These are phyloP conservation scores for Actinernus sp. DNA, from an alignment of 92 coral and sea anemone species.

Conservation along the genomic window DNA sequence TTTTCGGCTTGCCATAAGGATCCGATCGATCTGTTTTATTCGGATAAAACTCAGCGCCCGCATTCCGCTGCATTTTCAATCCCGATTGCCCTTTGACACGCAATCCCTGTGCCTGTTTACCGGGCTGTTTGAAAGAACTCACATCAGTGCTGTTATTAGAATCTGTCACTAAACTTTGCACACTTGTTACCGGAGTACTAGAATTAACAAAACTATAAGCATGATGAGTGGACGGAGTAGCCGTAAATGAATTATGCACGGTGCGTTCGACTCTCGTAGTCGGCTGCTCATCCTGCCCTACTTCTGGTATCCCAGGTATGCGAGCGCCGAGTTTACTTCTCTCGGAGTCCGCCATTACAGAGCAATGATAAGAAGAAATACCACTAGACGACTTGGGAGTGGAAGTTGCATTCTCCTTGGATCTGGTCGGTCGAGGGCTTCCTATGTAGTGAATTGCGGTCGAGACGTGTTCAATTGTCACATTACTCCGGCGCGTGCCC, in stretches of 20 bases:
- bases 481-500: slow-evolving; percentile 18
- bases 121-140: slow-evolving; percentile 68
- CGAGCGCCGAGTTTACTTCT: slow-evolving; percentile 66
- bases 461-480: slow-evolving; percentile 45
- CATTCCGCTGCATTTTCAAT: slow-evolving; percentile 93
- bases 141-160: slow-evolving; percentile 58
- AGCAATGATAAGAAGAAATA: slow-evolving; percentile 26
- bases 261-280: slow-evolving; percentile 74
- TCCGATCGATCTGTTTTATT: slow-evolving; percentile 75
- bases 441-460: slow-evolving; percentile 46
- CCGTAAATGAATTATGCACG: slow-evolving; percentile 60
- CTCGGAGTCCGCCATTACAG: slow-evolving; percentile 55
- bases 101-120: slow-evolving; percentile 77
- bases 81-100: slow-evolving; percentile 90
- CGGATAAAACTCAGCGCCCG: slow-evolving; percentile 72
- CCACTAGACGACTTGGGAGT: slow-evolving; percentile 25
- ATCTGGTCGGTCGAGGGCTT: slow-evolving; percentile 19
- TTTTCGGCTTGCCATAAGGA: slow-evolving; percentile 57
- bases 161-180: slow-evolving; percentile 69
- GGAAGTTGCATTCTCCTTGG: slow-evolving; percentile 3
- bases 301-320: slow-evolving; percentile 92
- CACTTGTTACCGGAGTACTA: slow-evolving; percentile 44
- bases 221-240: slow-evolving; percentile 52
- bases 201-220: slow-evolving; percentile 53
- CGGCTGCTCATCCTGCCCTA: slow-evolving; percentile 71